Percentiles rank a stretch among this genome's conserved stretches.
Conservation (phyloP, 2,888 invertebrate species). For the Thelaira solivaga region DNA sequence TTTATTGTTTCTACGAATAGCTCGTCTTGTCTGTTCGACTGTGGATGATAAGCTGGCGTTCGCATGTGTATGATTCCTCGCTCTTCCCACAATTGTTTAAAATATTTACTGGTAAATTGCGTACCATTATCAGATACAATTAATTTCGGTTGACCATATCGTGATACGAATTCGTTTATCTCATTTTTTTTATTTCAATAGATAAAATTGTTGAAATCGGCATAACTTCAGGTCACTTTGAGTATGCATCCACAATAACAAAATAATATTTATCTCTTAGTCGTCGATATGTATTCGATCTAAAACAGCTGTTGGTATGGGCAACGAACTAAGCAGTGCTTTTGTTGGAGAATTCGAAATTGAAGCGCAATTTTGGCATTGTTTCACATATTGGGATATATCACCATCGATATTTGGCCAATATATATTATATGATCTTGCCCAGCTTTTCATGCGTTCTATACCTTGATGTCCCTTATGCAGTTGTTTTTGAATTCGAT, state of each 20-base stretch:
- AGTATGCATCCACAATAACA: constrained; percentile 72
- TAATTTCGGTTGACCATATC: constrained; percentile 27
- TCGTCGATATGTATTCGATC: constrained; percentile 55
- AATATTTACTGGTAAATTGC: constrained; percentile 43
- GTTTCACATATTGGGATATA: constrained; percentile 61
- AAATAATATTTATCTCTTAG: constrained; percentile 56
- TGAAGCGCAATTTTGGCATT: not conserved
- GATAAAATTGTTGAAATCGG: constrained; percentile 17
- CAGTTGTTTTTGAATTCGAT: not conserved
- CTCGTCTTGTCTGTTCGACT: constrained; percentile 24
- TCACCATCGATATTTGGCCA: constrained; percentile 64
- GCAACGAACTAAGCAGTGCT: not conserved
- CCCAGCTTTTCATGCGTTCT: too few relatives aligned
- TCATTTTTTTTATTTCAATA: too few relatives aligned
- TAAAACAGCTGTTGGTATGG: too few relatives aligned
- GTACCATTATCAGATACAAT: constrained; percentile 46
- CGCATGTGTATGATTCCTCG: constrained; percentile 8
- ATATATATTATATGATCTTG: too few relatives aligned
- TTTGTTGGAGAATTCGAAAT: constrained; percentile 13
- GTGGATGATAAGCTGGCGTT: constrained; percentile 29
- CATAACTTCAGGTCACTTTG: constrained; percentile 74
- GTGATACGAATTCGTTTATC: too few relatives aligned
- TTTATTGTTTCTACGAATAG: constrained; percentile 19
- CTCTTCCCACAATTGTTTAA: constrained; percentile 7
- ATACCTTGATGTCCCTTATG: too few relatives aligned